A percentile compares a stretch with the other conserved stretches of the same genome.
These are phyloP conservation scores for Capromys pilorides DNA, from an alignment of 2,797 vertebrate genomes.

Conservation along the genomic window DNA sequence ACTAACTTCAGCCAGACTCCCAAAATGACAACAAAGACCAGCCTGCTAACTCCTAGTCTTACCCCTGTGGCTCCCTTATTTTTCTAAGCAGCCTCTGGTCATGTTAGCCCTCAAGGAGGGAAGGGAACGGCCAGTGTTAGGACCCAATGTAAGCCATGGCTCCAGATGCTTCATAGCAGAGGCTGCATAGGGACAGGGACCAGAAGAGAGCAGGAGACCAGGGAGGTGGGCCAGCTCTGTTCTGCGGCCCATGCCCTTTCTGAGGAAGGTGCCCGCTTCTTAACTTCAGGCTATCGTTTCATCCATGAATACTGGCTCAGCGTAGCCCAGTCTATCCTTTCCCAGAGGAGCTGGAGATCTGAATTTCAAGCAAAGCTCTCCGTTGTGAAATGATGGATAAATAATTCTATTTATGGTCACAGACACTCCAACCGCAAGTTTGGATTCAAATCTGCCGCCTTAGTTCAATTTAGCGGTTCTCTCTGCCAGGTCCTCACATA, in stretches of 20 bases:
- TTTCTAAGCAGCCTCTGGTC: background rate
- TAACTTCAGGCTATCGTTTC: background rate
- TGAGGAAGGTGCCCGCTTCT: background rate
- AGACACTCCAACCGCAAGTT: background rate
- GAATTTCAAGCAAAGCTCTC: background rate
- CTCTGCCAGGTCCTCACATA: background rate
- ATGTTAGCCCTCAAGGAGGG: background rate
- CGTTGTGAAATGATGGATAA: background rate
- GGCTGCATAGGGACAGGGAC: background rate
- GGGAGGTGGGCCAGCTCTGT: background rate
- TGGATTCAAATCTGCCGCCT: background rate
- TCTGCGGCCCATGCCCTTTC: accelerated
- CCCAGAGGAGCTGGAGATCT: background rate
- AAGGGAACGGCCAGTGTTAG: background rate
- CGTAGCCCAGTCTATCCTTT: background rate
- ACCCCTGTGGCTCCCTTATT: background rate
- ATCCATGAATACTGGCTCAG: background rate
- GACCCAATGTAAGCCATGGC: background rate
- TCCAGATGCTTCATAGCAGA: background rate
- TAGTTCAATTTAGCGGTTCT: background rate
- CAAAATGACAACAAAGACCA: background rate
- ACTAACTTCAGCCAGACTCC: background rate
- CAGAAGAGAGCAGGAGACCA: background rate
- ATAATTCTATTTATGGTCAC: background rate
- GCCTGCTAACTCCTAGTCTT: accelerated